Evolutionary conservation across 1,140 invertebrate genomes (phyloP).

Genomic region (Drosophila chauvacae): DNA sequence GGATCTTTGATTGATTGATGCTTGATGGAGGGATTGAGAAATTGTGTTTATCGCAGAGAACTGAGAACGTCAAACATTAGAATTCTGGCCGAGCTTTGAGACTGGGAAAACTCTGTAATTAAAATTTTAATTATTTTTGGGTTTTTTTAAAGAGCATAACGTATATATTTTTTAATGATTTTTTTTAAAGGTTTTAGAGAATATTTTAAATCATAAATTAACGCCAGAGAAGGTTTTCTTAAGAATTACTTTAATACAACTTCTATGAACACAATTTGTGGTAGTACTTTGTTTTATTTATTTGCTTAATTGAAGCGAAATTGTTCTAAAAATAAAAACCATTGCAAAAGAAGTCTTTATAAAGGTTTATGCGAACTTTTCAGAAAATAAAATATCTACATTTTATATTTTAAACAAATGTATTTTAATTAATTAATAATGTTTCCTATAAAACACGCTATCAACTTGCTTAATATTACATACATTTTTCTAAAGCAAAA

Average conservation of each 20-base stretch:
- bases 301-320: no score
- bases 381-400: no score
- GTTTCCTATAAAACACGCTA: no score
- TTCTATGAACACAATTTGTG: background rate
- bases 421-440: no score
- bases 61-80: constrained; percentile 1
- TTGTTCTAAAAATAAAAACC: background rate
- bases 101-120: background rate
- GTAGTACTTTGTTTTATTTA: background rate
- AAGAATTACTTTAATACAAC: background rate
- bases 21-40: constrained; percentile 6
- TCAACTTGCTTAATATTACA: no score
- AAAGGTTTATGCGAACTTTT: no score
- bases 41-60: constrained; percentile 11
- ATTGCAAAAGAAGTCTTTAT: background rate
- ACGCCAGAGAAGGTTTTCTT: background rate
- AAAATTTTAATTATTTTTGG: background rate
- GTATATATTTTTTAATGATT: background rate
- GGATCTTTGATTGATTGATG: constrained; percentile 66
- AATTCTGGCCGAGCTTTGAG: background rate
- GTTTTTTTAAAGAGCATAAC: background rate
- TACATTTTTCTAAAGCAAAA: no score
- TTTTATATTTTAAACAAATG: no score
- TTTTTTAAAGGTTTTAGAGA: no score
- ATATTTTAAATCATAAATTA: background rate